Percentiles rank a stretch among this genome's conserved stretches.
These are phyloP conservation scores for Panagrolaimus sp. DNA, from an alignment of 1,140 invertebrate species.

Conservation along the genomic window DNA sequence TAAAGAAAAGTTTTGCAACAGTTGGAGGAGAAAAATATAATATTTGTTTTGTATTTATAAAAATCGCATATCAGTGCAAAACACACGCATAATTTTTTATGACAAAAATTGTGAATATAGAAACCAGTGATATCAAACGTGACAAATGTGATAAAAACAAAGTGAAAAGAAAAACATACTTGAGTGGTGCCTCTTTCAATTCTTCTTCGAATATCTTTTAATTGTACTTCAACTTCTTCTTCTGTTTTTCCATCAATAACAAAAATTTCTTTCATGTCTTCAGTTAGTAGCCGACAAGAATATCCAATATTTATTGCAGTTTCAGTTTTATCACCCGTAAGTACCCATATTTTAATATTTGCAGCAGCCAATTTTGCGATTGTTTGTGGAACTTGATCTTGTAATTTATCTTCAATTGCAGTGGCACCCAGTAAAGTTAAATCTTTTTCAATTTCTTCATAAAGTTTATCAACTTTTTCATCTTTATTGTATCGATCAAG, in stretches of 20 bases:
- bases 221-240: conserved; percentile 52
- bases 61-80: background rate
- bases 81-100: background rate
- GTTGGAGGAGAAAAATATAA: conserved; percentile 6
- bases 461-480: conserved; percentile 83
- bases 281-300: conserved; percentile 89
- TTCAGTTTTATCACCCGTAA: conserved; percentile 84
- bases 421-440: conserved; percentile 81
- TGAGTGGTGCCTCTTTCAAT: conserved; percentile 30
- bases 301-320: conserved; percentile 99
- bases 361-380: conserved; percentile 88
- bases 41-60: background rate
- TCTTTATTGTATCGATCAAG: conserved; percentile 66
- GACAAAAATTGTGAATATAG: background rate
- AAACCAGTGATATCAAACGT: background rate
- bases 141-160: too few species aligned
- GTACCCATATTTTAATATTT: conserved; percentile 96
- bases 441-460: conserved; percentile 93
- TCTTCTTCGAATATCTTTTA: conserved; percentile 56
- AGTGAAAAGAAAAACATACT: background rate
- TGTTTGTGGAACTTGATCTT: conserved; percentile 91
- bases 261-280: conserved; percentile 79
- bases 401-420: conserved; percentile 97
- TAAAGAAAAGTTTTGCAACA: background rate
- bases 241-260: conserved; percentile 56